Conservation (phyloP, 2,113 vertebrate genomes). For the Urocolius indicus region DNA sequence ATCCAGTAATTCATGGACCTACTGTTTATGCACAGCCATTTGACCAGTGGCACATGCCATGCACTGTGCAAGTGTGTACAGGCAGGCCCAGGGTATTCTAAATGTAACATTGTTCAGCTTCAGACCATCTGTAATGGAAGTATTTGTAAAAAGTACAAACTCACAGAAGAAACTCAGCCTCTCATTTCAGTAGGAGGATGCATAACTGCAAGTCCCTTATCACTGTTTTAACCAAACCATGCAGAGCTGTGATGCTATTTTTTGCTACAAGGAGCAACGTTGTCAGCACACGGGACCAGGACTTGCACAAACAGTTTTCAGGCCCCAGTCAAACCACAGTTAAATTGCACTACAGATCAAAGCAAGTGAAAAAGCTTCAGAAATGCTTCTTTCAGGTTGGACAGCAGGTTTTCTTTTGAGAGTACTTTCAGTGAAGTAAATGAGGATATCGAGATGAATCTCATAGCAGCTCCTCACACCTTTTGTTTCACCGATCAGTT, state of each 20-base stretch:
- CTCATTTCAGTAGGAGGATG: background rate
- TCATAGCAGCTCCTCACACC: background rate
- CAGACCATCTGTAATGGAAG: background rate
- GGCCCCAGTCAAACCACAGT: conserved; percentile 17
- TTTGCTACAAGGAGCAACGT: background rate
- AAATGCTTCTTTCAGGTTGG: conserved; percentile 12
- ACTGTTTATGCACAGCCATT: background rate
- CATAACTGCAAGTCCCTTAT: background rate
- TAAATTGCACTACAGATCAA: conserved; percentile 41
- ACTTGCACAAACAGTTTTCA: background rate
- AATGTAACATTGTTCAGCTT: background rate
- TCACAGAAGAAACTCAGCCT: background rate
- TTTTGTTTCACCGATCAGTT: background rate
- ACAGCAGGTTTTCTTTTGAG: background rate
- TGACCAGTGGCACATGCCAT: background rate
- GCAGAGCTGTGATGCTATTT: background rate
- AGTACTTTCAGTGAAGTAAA: background rate
- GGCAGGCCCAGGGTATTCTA: background rate
- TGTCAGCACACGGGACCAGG: background rate
- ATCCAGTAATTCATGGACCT: background rate
- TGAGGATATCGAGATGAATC: background rate
- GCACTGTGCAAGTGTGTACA: rapidly evolving
- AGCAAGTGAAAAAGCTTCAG: background rate
- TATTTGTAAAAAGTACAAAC: conserved; percentile 27
- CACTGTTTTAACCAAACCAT: background rate